Evolutionary conservation across 2,888 invertebrate genomes (phyloP).

Genomic region (Catonia carolina): DNA sequence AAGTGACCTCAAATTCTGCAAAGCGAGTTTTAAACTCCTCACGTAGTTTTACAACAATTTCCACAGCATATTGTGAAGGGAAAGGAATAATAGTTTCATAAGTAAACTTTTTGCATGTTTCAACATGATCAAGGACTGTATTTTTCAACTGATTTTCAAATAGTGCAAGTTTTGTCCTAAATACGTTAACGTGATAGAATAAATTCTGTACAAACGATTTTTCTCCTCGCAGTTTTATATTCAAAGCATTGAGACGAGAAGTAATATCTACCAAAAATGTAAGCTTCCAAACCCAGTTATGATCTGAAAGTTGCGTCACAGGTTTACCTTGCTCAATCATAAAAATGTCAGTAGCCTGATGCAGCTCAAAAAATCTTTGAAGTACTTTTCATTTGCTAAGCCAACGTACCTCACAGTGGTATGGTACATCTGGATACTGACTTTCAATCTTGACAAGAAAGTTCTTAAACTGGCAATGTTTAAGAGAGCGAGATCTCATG

Average conservation of each 20-base stretch:
- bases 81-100: too few relatives aligned
- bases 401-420: conserved; percentile 19
- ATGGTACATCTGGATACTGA: conserved; percentile 14
- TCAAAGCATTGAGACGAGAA: conserved; percentile 27
- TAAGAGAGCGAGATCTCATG: conserved; percentile 17
- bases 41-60: too few relatives aligned
- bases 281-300: conserved; percentile 23
- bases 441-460: conserved; percentile 19
- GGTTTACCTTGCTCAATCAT: conserved; percentile 30
- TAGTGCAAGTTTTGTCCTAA: background rate
- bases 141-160: conserved; percentile 12
- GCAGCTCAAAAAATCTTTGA: conserved; percentile 32
- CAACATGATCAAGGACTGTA: too few relatives aligned
- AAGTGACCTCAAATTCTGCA: too few relatives aligned
- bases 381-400: conserved; percentile 20
- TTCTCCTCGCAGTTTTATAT: conserved; percentile 29
- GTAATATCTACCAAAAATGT: conserved; percentile 27
- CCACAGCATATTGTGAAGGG: too few relatives aligned
- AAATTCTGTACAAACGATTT: background rate
- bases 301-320: too few relatives aligned
- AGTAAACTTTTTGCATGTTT: too few relatives aligned
- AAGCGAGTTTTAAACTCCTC: too few relatives aligned
- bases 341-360: conserved; percentile 27
- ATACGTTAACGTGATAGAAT: background rate
- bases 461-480: conserved; percentile 19